A percentile compares a stretch with the other conserved stretches of the same genome.
Evolutionary conservation across 2,113 vertebrate genomes (phyloP).

Genomic region (Parotia lawesii): DNA sequence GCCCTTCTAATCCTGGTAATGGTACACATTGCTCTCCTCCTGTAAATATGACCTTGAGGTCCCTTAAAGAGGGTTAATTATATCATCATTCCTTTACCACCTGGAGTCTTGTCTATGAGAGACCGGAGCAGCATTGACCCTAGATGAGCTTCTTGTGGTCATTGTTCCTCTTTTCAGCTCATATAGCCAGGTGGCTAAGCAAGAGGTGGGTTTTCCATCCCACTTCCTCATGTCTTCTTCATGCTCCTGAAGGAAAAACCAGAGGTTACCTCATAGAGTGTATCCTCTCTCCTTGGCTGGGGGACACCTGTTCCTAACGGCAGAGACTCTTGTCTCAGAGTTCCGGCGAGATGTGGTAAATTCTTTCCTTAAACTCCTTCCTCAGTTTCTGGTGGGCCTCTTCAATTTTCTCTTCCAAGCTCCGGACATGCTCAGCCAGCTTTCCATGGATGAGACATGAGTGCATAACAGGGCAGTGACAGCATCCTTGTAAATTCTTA

Average conservation of each 20-base stretch:
- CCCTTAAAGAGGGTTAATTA: neutral
- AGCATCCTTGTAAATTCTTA: neutral
- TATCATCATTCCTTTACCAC: neutral
- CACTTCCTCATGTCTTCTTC: neutral
- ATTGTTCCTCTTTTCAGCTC: neutral
- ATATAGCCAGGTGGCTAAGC: neutral
- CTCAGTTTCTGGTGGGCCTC: neutral
- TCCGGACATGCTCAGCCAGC: accelerated
- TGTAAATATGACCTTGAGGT: neutral
- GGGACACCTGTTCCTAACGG: neutral
- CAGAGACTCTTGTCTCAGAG: neutral
- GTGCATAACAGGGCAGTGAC: neutral
- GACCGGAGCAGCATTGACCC: accelerated
- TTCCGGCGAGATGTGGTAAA: neutral
- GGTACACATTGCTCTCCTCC: neutral
- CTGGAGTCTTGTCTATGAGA: neutral
- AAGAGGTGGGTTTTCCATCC: neutral
- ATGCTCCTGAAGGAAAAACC: neutral
- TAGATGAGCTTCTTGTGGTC: neutral
- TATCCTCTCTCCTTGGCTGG: neutral
- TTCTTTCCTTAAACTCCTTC: neutral
- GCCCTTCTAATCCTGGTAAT: neutral
- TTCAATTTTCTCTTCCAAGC: neutral
- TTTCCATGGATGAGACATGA: accelerated
- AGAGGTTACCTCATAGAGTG: neutral